These are phyloP conservation scores for Tragelaphus imberbis DNA, from an alignment of 2,113 vertebrate species.

Conservation along the genomic window DNA sequence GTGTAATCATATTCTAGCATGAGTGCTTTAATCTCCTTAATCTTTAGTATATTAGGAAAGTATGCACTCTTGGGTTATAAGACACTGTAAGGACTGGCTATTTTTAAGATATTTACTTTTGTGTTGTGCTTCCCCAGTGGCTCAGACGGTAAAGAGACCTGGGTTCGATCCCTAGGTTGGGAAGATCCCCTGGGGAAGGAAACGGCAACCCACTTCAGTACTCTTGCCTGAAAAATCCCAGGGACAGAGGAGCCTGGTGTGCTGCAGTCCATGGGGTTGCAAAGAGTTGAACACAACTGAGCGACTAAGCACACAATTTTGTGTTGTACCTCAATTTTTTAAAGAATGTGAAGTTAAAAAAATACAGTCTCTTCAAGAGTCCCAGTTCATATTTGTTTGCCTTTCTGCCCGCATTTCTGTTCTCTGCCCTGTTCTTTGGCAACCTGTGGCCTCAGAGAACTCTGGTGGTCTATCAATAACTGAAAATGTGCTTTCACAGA, in stretches of 20 bases:
- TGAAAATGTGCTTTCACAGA: neutral
- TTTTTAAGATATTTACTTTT: neutral
- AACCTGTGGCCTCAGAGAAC: neutral
- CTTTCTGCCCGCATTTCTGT: neutral
- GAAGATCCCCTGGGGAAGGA: neutral
- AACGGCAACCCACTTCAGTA: neutral
- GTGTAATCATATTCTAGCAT: neutral
- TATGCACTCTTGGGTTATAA: neutral
- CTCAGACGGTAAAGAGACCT: neutral
- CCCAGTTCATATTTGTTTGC: neutral
- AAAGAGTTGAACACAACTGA: neutral
- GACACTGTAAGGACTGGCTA: neutral
- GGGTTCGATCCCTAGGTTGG: neutral
- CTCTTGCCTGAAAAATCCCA: neutral
- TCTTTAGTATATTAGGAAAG: neutral
- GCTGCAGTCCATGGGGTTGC: neutral
- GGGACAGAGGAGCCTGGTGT: neutral
- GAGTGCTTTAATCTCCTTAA: neutral
- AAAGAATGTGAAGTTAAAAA: neutral
- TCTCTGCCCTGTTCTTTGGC: neutral
- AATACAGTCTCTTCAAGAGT: neutral
- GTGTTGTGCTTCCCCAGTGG: neutral
- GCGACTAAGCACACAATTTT: neutral
- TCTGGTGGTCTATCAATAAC: neutral
- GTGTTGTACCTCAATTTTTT: neutral